Conservation (phyloP, 2,113 vertebrate species). For the Australoheros scitulus region DNA sequence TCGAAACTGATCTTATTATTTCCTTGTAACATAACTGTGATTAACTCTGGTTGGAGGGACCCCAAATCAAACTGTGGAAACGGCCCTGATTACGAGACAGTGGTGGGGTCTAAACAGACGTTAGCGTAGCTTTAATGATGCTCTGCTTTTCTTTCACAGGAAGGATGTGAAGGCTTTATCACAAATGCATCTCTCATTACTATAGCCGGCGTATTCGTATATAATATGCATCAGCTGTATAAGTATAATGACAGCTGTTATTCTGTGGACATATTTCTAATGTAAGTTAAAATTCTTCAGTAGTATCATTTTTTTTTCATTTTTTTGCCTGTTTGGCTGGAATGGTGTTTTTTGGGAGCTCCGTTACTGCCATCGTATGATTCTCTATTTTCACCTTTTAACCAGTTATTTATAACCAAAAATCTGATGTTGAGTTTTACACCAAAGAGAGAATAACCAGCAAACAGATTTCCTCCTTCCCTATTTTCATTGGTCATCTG, state of each 20-base stretch:
- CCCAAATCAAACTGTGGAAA: no score
- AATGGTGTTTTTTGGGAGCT: neutral
- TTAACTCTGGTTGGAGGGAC: no score
- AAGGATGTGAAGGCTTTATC: neutral
- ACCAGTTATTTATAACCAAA: neutral
- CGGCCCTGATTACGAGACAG: no score
- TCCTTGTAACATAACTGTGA: no score
- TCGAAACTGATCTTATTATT: neutral
- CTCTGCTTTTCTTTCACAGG: neutral
- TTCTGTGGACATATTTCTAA: neutral
- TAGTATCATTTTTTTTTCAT: fast-evolving
- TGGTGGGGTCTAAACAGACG: neutral
- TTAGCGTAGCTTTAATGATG: neutral
- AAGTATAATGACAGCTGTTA: neutral
- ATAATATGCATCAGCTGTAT: neutral
- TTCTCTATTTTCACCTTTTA: neutral
- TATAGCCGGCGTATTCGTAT: neutral
- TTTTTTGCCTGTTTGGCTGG: neutral
- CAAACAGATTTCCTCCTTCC: neutral
- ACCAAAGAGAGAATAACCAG: conserved; percentile 6
- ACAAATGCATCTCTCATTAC: neutral
- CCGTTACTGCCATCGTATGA: neutral
- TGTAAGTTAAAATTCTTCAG: neutral
- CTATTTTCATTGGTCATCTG: conserved; percentile 20
- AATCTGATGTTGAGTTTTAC: neutral